A percentile compares a stretch with the other conserved stretches of the same genome.
These are phyloP conservation scores for Tethya wilhelma DNA, from an alignment of 37 sponge, comb jelly and placozoan genomes.

Conservation along the genomic window DNA sequence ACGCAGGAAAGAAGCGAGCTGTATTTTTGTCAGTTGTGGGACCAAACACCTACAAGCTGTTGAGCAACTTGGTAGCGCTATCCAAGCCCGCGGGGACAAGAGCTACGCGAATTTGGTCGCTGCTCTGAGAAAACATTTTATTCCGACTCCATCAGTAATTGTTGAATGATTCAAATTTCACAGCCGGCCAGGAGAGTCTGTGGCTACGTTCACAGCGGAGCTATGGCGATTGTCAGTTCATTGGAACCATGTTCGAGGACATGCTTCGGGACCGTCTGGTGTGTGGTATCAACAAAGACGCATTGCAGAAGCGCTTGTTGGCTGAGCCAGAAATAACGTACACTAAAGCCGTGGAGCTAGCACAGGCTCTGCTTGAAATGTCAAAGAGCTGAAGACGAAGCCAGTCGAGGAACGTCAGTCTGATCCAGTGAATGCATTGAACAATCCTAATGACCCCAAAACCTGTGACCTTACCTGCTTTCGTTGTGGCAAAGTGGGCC, in stretches of 20 bases:
- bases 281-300: conserved; percentile 41
- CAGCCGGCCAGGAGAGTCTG: conserved; percentile 36
- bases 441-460: too few relatives aligned
- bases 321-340: conserved; percentile 16
- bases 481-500: conserved; percentile 29
- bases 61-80: conserved; percentile 21
- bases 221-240: too few relatives aligned
- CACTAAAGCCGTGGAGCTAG: conserved; percentile 18
- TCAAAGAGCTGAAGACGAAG: too few relatives aligned
- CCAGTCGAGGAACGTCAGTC: too few relatives aligned
- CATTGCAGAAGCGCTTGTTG: conserved; percentile 8
- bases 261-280: conserved; percentile 46
- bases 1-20: conserved; percentile 7
- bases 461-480: too few relatives aligned
- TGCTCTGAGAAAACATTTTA: conserved; percentile 11
- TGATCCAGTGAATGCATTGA: too few relatives aligned
- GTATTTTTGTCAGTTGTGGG: conserved; percentile 11
- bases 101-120: conserved; percentile 17
- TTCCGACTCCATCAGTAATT: conserved; percentile 21
- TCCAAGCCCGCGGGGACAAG: conserved; percentile 31
- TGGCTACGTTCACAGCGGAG: conserved; percentile 28
- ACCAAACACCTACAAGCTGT: conserved; percentile 9
- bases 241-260: conserved; percentile 17
- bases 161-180: too few relatives aligned
- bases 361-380: too few relatives aligned